A percentile compares a stretch with the other conserved stretches of the same genome.
phyloP scores from a whole-genome alignment of 1,140 invertebrate genomes.

The Littorina saxatilis region DNA sequence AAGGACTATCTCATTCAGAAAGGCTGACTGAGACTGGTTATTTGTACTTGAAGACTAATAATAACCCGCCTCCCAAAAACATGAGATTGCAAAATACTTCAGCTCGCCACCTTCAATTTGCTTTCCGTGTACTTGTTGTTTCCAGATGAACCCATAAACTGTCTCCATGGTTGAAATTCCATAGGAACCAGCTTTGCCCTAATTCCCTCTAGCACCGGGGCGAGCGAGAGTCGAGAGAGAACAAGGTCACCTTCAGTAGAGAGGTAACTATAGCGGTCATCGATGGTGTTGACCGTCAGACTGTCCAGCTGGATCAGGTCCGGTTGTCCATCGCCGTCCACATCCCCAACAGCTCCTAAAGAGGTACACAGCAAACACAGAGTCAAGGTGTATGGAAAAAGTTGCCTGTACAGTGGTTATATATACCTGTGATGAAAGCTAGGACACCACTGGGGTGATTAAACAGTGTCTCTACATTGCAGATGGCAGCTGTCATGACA shows the following conservation, averaged over 20 bases:
- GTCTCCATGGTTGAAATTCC: conserved; percentile 16
- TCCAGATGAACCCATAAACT: conserved; percentile 27
- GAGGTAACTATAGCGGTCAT: conserved; percentile 34
- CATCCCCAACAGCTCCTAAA: conserved; percentile 52
- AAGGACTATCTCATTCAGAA: no score
- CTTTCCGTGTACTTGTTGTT: background rate
- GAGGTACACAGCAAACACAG: background rate
- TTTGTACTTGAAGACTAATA: no score
- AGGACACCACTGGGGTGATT: background rate
- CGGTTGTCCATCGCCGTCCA: conserved; percentile 54
- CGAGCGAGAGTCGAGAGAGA: conserved; percentile 37
- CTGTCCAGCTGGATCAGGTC: conserved; percentile 45
- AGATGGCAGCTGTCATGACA: no score
- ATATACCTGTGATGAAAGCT: no score
- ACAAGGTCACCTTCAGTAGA: conserved; percentile 8
- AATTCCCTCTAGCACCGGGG: background rate
- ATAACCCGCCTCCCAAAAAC: no score
- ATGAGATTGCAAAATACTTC: no score
- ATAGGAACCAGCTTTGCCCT: background rate
- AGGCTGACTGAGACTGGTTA: no score
- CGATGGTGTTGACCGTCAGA: conserved; percentile 26
- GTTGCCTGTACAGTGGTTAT: background rate
- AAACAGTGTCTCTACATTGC: background rate
- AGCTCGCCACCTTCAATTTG: background rate
- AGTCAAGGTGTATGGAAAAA: background rate